Conservation (phyloP, 2,888 invertebrate species). For the Nomada flava region DNA sequence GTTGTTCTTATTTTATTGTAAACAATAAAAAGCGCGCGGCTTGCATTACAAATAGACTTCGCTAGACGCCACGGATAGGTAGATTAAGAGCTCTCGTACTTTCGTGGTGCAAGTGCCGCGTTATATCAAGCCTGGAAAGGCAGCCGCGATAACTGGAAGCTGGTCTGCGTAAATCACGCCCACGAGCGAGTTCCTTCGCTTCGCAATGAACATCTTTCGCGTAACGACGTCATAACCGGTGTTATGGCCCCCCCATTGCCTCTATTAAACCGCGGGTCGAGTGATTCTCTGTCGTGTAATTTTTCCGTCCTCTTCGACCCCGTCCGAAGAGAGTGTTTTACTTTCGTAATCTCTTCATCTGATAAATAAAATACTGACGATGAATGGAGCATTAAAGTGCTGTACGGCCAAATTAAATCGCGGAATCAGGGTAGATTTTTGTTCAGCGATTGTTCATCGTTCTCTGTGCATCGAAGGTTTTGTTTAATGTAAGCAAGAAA, state of each 20-base stretch:
- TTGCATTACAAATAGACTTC: too few relatives aligned
- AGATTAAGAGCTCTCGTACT: too few relatives aligned
- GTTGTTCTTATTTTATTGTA: too few relatives aligned
- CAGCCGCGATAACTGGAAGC: slow-evolving; percentile 46
- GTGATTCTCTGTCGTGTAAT: slow-evolving; percentile 28
- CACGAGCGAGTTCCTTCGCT: slow-evolving; percentile 40
- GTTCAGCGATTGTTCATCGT: slow-evolving; percentile 12
- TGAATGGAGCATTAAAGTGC: slow-evolving; percentile 12
- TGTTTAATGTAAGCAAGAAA: not conserved
- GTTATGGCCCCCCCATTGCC: slow-evolving; percentile 46
- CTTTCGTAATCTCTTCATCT: not conserved
- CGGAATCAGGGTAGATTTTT: not conserved
- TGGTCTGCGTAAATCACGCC: slow-evolving; percentile 59
- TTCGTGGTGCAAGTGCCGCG: too few relatives aligned
- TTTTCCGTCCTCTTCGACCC: slow-evolving; percentile 20
- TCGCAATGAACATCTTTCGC: slow-evolving; percentile 47
- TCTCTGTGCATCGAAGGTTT: not conserved
- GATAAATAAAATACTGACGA: slow-evolving; percentile 19
- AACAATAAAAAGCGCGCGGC: too few relatives aligned
- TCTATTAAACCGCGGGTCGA: slow-evolving; percentile 45
- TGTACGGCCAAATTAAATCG: too few relatives aligned
- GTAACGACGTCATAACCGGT: slow-evolving; percentile 50
- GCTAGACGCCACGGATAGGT: too few relatives aligned
- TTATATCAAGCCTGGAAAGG: not conserved
- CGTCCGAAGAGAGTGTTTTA: not conserved